Percentiles rank a stretch among this genome's conserved stretches.
Conservation (phyloP, 2,113 vertebrate species). For the Saimiri boliviensis region DNA sequence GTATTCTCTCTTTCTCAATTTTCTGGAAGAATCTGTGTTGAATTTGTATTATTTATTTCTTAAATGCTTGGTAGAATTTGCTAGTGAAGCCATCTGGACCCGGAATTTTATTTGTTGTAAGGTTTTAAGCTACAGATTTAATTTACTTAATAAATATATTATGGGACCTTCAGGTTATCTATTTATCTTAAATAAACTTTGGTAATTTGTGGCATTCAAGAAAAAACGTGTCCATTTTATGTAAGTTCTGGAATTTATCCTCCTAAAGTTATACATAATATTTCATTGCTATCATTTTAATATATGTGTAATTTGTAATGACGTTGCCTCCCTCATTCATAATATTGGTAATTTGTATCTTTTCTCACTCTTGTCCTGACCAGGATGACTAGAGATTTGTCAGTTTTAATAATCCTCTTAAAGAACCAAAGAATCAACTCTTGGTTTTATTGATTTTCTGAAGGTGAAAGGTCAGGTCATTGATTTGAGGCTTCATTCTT, state of each 20-base stretch:
- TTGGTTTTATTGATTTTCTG: background rate
- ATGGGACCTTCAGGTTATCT: background rate
- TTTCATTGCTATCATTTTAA: background rate
- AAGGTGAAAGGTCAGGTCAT: background rate
- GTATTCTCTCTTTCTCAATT: background rate
- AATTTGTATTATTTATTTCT: background rate
- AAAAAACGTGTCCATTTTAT: background rate
- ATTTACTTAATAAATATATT: background rate
- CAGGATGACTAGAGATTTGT: background rate
- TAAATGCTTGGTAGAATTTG: background rate
- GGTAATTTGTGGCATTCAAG: background rate
- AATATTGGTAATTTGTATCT: background rate
- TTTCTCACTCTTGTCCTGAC: background rate
- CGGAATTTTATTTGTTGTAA: background rate
- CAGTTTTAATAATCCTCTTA: background rate
- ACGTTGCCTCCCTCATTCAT: background rate
- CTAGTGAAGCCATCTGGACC: background rate
- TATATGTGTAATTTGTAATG: background rate
- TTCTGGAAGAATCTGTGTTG: background rate
- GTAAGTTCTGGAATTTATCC: background rate
- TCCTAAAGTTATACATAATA: background rate
- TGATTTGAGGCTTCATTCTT: background rate
- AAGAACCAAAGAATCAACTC: background rate
- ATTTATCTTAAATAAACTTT: background rate
- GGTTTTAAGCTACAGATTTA: background rate